Percentiles rank a stretch among this genome's conserved stretches.
phyloP scores from a whole-genome alignment of 2,888 invertebrate genomes.

The Ormia ochracea region DNA sequence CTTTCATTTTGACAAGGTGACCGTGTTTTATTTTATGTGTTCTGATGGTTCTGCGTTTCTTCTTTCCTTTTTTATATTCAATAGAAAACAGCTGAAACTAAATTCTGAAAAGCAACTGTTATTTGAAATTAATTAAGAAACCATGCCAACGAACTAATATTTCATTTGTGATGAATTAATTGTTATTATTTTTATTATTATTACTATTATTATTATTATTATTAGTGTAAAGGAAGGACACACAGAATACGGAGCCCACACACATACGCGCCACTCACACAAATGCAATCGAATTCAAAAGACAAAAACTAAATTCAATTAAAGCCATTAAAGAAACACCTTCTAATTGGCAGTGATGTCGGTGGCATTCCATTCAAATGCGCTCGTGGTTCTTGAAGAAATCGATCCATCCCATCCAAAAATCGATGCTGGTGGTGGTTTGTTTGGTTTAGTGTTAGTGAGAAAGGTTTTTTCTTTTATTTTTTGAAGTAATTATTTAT shows the following conservation, averaged over 20 bases:
- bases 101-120: constrained; percentile 49
- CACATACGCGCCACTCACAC: neutral
- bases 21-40: neutral
- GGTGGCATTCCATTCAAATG: constrained; percentile 45
- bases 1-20: neutral
- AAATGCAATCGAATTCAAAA: neutral
- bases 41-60: neutral
- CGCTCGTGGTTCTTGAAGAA: neutral
- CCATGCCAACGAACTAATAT: constrained; percentile 13
- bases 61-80: neutral
- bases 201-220: too few relatives aligned
- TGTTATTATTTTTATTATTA: too few relatives aligned
- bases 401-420: neutral
- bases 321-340: constrained; percentile 53
- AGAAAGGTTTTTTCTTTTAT: constrained; percentile 6
- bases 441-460: neutral
- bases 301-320: constrained; percentile 30
- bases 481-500: constrained; percentile 28
- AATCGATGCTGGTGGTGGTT: constrained; percentile 1
- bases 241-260: neutral
- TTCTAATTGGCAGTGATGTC: constrained; percentile 50
- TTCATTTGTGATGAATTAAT: constrained; percentile 43
- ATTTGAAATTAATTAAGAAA: constrained; percentile 52
- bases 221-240: constrained; percentile 8
- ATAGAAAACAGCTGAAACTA: constrained; percentile 53